Evolutionary conservation across 2,113 vertebrate species (phyloP).

Genomic region (Centrocercus urophasianus): DNA sequence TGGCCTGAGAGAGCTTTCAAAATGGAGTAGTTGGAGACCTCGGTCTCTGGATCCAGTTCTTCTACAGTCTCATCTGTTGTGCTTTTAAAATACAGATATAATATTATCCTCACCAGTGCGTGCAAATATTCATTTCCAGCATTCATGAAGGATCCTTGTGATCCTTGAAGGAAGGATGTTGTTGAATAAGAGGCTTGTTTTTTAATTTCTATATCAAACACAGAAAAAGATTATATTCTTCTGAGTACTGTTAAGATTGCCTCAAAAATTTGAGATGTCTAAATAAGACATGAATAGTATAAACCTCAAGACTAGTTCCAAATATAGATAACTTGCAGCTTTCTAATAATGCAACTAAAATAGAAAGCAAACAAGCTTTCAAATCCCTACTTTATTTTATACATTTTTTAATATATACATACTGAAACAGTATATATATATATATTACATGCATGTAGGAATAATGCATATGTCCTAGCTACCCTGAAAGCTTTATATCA

Average conservation of each 20-base stretch:
- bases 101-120: neutral
- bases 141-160: neutral
- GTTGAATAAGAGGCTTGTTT: neutral
- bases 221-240: neutral
- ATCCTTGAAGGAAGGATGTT: neutral
- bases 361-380: neutral
- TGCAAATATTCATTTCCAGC: neutral
- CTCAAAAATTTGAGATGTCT: neutral
- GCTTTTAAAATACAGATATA: neutral
- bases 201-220: neutral
- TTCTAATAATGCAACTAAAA: neutral
- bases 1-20: neutral
- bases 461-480: neutral
- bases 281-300: neutral
- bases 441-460: neutral
- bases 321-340: neutral
- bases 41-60: neutral
- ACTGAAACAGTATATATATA: neutral
- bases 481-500: slow-evolving; percentile 31
- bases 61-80: neutral
- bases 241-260: neutral
- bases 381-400: neutral
- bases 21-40: neutral
- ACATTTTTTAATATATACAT: neutral
- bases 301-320: neutral